Evolutionary conservation across 2,113 vertebrate species (phyloP), one percentile per base, ranked within the genome.

Genomic region (Sardina pilchardus): DNA sequence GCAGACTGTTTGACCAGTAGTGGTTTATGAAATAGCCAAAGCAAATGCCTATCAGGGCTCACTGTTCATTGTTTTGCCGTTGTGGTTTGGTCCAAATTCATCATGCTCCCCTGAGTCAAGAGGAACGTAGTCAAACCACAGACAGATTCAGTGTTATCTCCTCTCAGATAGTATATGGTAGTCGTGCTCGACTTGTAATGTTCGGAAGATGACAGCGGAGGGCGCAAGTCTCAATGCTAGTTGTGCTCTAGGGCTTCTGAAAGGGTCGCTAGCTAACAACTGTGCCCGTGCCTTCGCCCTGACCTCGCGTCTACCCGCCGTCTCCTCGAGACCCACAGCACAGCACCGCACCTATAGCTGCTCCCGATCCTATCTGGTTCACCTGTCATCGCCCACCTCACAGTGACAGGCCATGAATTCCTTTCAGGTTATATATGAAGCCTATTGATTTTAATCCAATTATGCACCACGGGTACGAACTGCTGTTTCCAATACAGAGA

Each of bases 271-370:
- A 53, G 14, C 63, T 67, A 30, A 67, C 24, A 6, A 16, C 30
- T 12, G 30, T 78, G 71, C 71, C 71, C 53, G 2, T 39, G 34
- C 71, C 34, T 71, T 16, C 14, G 9, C 63, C n/a, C 26, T 71
- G 53, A 59, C 53, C 63, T 71, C 26, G 34, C 12, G 63, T 71
- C 71, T 78, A 34, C 26, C 71, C 30, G 4, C 4, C 17, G 71
- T 39, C 84, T 88, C 53, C 88, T 80, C 59, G 82, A 34, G 44
- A 14, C 85, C 90, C 85, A 89, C 89, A 89, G 90, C 85, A 92
- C 89, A 91, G 82, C 90, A 89, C 92, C 85, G 90, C 85, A 78
- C 30, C 21, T 89, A 14, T 78, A 78, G 71, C 71, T 36, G 34
- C 71, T 85, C 91, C 89, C 89, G 90, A 93, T 87, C 90, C 12